Base-by-base conservation (phyloP, 2,113 vertebrate species). In the Pseudois nayaur region DNA sequence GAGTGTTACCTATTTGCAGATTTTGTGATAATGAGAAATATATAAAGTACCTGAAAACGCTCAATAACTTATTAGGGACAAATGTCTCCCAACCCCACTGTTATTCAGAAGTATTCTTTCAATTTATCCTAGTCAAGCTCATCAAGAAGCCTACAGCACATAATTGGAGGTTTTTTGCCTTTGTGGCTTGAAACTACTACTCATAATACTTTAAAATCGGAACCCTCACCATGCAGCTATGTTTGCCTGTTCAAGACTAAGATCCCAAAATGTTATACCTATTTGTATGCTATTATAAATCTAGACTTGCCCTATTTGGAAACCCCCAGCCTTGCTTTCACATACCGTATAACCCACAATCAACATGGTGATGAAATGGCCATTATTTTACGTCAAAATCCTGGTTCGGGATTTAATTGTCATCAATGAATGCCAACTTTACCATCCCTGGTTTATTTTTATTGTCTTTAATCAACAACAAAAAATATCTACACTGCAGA, bases 391-490 rank as follows among this genome's bases (percentile, higher is more conserved):
- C 13, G 57, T 82, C 14, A 91, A 78, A 74, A 82, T 78, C 82
- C 60, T 86, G 10, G 54, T 27, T 27, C 91, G 43, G 15, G 12
- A 87, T 8, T 71, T 76, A 52, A 40, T 4, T 64, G 16, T 93
- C 82, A 54, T 15, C 81, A 48, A 60, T 40, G 29, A 95, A n/a
- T 59, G 64, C 33, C 10, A 91, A 83, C 15, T 81, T 52, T 71
- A 91, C 64, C 50, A 78, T 27, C 17, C 74, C 29, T 95, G 59
- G 17, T 78, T 79, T 59, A 48, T 55, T 64, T 86, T 95, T 83
- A 87, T 33, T 92, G 57, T 43, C 55, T 81, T 79, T 79, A 97
- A 52, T 96, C 31, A 71, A 95, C 54, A 87, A 71, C 29, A 84
- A 27, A 76, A 27, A 67, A 15, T 52, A 86, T 6, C 83, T 48